These are phyloP conservation scores for Gambusia affinis DNA, from an alignment of 2,113 vertebrate species.

Conservation along the genomic window DNA sequence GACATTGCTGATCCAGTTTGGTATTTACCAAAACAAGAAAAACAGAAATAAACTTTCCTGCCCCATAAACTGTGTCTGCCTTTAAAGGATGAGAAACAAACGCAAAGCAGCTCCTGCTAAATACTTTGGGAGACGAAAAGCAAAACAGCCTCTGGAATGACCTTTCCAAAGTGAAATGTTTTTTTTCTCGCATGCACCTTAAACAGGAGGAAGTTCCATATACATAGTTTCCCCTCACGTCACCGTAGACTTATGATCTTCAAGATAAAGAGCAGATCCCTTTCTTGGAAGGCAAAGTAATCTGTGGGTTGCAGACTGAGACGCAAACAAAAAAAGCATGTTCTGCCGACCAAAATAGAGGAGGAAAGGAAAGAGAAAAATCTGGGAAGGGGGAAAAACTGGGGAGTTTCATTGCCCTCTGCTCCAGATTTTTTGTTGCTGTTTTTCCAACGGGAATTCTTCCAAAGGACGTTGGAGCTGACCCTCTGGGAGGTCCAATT, in stretches of 20 bases:
- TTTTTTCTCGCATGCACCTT: slow-evolving; percentile 42
- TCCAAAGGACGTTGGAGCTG: slow-evolving; percentile 60
- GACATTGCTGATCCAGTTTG: slow-evolving; percentile 29
- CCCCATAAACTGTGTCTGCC: slow-evolving; percentile 28
- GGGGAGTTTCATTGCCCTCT: slow-evolving; percentile 53
- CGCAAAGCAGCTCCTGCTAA: slow-evolving; percentile 39
- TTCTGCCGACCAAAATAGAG: slow-evolving; percentile 71
- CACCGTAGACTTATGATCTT: slow-evolving; percentile 67
- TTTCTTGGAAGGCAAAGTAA: slow-evolving; percentile 68
- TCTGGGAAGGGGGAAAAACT: slow-evolving; percentile 51
- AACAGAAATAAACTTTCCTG: slow-evolving; percentile 11
- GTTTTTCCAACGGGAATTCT: slow-evolving; percentile 66
- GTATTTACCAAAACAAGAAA: slow-evolving; percentile 3
- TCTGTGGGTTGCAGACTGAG: slow-evolving; percentile 58
- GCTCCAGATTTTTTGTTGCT: slow-evolving; percentile 66
- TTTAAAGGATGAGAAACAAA: slow-evolving; percentile 51
- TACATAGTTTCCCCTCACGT: slow-evolving; percentile 56
- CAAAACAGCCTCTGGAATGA: slow-evolving; percentile 54
- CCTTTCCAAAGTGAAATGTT: slow-evolving; percentile 70
- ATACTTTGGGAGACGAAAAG: slow-evolving; percentile 43
- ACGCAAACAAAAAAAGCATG: slow-evolving; percentile 59
- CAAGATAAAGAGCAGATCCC: slow-evolving; percentile 67
- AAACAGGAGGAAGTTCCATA: slow-evolving; percentile 70
- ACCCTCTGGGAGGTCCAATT: slow-evolving; percentile 70
- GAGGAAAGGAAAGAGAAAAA: slow-evolving; percentile 47